Conservation (phyloP, 1,140 invertebrate genomes). For the Lordiphosa collinella region DNA sequence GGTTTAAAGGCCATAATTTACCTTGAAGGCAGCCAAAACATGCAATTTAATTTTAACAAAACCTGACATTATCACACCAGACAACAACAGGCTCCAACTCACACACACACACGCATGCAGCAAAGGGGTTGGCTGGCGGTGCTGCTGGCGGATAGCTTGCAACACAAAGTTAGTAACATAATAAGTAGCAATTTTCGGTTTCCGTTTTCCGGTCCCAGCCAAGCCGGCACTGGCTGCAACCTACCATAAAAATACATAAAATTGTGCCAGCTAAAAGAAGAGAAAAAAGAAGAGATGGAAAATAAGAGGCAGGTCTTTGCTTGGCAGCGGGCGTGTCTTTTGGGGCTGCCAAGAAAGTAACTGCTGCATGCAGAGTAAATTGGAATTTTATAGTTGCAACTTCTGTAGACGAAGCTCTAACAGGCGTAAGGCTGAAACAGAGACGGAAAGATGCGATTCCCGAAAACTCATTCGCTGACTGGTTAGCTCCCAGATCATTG, state of each 20-base stretch:
- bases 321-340: conserved; percentile 18
- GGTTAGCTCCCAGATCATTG: no score
- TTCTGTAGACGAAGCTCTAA: conserved; percentile 28
- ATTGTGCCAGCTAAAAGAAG: conserved; percentile 67
- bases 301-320: conserved; percentile 17
- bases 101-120: conserved; percentile 10
- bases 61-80: conserved; percentile 76
- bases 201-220: conserved; percentile 69
- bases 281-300: conserved; percentile 17
- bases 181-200: conserved; percentile 78
- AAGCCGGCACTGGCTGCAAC: conserved; percentile 59
- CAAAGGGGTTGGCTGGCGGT: background rate
- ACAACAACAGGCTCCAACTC: conserved; percentile 37
- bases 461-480: conserved; percentile 2
- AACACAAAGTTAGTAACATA: conserved; percentile 77
- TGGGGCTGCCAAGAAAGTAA: conserved; percentile 65
- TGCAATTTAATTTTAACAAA: conserved; percentile 78
- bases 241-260: conserved; percentile 77
- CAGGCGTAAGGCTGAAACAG: conserved; percentile 44
- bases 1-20: conserved; percentile 59
- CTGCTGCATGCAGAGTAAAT: conserved; percentile 66
- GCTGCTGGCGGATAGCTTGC: conserved; percentile 22
- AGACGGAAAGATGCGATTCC: conserved; percentile 7
- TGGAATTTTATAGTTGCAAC: conserved; percentile 71
- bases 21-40: conserved; percentile 71